These are phyloP conservation scores for Isichthys henryi DNA, from an alignment of 2,113 vertebrate genomes.

Conservation along the genomic window DNA sequence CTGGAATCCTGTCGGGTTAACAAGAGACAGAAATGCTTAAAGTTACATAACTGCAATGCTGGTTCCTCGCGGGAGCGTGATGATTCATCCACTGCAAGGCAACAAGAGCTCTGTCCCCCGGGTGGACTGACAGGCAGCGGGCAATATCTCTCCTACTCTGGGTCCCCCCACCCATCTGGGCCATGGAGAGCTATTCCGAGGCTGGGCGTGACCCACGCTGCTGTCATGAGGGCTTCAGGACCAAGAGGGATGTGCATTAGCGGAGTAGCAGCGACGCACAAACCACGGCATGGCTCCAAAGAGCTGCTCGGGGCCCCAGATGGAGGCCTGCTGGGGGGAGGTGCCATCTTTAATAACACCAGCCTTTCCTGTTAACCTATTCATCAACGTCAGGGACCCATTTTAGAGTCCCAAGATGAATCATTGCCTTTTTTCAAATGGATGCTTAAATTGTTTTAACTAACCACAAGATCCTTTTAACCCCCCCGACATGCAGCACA, in stretches of 20 bases:
- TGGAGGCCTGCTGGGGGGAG: background rate
- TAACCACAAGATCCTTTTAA: constrained; percentile 14
- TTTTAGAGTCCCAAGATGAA: constrained; percentile 7
- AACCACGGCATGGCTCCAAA: background rate
- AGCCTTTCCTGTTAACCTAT: constrained; percentile 13
- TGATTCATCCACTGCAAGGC: background rate
- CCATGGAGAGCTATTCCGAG: background rate
- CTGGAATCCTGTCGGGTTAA: background rate
- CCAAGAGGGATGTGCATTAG: background rate
- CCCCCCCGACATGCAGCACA: background rate
- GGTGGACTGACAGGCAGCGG: background rate
- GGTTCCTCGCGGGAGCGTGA: background rate
- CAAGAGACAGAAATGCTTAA: background rate
- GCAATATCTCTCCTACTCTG: background rate
- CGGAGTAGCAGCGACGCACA: background rate
- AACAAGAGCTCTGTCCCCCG: background rate
- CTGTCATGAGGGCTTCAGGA: background rate
- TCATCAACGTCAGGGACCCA: constrained; percentile 4
- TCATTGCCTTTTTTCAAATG: constrained; percentile 10
- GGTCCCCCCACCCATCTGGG: background rate
- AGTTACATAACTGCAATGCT: background rate
- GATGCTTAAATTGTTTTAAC: constrained; percentile 5
- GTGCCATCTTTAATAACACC: background rate
- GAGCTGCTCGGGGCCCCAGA: background rate
- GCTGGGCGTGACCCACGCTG: background rate